Evolutionary conservation across 2,113 vertebrate genomes (phyloP).

Genomic region (human): GRCh38 chr4:138024501-138025000

Average conservation of each 20-base stretch:
- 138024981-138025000: neutral
- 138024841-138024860: neutral
- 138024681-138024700: too few species aligned
- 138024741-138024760: neutral
- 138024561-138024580: too few species aligned
- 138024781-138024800: neutral
- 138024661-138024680: too few species aligned
- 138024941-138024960: neutral
- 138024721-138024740: neutral
- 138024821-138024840: neutral
- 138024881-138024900: neutral
- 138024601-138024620: too few species aligned
- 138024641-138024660: too few species aligned
- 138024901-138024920: neutral
- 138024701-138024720: neutral
- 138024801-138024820: neutral
- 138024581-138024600: too few species aligned
- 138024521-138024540: too few species aligned
- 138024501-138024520: too few species aligned
- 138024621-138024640: too few species aligned
- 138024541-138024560: too few species aligned
- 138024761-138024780: neutral
- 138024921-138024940: neutral
- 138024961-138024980: neutral
- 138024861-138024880: neutral